Percentiles rank a stretch among this genome's conserved stretches.
phyloP scores from a whole-genome alignment of 2,888 invertebrate species.

The Erebia epiphron region DNA sequence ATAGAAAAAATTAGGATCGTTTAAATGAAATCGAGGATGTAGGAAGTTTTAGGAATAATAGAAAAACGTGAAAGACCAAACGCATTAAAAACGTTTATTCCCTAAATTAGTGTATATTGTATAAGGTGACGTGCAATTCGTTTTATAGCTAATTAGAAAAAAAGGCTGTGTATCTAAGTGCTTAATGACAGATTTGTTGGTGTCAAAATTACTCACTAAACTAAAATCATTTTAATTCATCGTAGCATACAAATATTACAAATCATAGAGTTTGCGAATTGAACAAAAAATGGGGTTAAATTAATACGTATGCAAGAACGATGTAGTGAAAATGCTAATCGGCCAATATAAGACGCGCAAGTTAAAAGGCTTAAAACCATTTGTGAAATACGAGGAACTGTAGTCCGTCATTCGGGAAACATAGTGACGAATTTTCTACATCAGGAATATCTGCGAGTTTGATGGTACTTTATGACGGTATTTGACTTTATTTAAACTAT shows the following conservation, averaged over 20 bases:
- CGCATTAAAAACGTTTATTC: background rate
- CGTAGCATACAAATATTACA: background rate
- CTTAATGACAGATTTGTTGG: background rate
- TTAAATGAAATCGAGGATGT: background rate
- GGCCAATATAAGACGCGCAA: background rate
- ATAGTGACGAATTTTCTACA: background rate
- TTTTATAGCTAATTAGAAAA: background rate
- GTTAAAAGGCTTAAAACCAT: background rate
- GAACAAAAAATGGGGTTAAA: background rate
- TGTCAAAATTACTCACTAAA: background rate
- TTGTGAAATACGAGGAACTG: background rate
- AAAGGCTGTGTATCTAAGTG: conserved; percentile 3
- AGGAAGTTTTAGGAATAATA: conserved; percentile 2
- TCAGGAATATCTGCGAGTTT: background rate
- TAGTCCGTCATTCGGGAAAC: background rate
- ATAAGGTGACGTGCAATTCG: conserved; percentile 1
- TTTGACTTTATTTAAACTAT: too few species aligned
- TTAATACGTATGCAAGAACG: background rate
- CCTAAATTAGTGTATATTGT: background rate
- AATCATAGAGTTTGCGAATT: background rate
- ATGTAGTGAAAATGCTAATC: background rate
- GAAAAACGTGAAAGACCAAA: background rate
- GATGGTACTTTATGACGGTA: too few species aligned
- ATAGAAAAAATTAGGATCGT: background rate
- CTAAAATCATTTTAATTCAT: background rate